Base-by-base conservation (phyloP, 1,140 invertebrate species). In the Latrodectus geometricus region DNA sequence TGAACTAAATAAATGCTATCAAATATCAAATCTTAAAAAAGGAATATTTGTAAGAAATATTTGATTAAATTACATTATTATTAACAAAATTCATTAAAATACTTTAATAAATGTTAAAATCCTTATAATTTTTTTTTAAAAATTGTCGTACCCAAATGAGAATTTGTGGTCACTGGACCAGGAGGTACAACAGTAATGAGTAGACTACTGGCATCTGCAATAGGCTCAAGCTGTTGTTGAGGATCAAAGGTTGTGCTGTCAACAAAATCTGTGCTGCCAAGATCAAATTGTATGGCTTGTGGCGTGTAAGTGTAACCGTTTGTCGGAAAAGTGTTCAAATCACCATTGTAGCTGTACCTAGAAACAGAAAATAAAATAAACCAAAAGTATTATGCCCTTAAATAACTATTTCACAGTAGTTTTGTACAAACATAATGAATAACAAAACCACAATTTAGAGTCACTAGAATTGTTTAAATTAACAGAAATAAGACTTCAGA, bases 221-320 rank as follows among this genome's bases (percentile, higher is more conserved):
- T 86, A 17, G 88, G 87, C 35, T 89, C 89, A 82, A 88, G 79
- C 21, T 88, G 89, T 82, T 87, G 88, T 74, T 82, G 88, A 54
- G 88, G 89, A 73, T 88, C 88, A 89, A 92, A 93, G 68, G 92
- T 93, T 88, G 92, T 93, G 82, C 92, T 92, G 90, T 93, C 92
- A 80, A 93, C 92, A 91, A 92, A 92, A 73, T 89, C 90, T 52
- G 87, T 88, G 82, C 85, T 86, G 65, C 72, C 94, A 86, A 96
- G 94, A 91, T 96, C 96, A 91, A 96, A 96, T 89, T 93, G 93
- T 89, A 94, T 93, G 89, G 94, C 94, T 79, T 90, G 90, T 15
- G 90, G 89, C 11, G 84, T 87, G 89, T 91, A 92, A 69, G 88
- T 88, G 89, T 93, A 92, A 72, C 92, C 91, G 61, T 92, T 90